Conservation (phyloP, 1,140 invertebrate species). For the Pogonus chalceus region DNA sequence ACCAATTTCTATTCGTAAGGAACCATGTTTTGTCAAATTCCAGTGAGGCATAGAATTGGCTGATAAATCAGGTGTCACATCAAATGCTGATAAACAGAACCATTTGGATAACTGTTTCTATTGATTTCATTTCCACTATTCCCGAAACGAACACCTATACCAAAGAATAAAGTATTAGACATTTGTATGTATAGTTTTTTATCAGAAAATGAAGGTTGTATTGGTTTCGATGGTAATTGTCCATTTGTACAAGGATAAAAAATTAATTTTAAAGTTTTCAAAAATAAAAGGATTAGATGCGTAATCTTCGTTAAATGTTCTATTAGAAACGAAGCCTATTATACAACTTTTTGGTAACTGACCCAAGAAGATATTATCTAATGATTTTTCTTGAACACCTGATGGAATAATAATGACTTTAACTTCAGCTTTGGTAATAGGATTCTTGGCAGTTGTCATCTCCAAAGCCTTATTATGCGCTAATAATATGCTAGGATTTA, state of each 20-base stretch:
- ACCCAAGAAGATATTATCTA: too few relatives aligned
- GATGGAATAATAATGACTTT: slow-evolving; percentile 32
- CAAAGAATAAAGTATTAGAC: slow-evolving; percentile 33
- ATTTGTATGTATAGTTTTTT: slow-evolving; percentile 18
- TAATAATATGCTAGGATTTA: slow-evolving; percentile 29
- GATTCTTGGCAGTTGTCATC: slow-evolving; percentile 32
- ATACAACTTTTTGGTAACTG: slow-evolving; percentile 33
- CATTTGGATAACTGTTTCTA: too few relatives aligned
- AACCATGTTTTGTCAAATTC: too few relatives aligned
- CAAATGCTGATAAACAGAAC: too few relatives aligned
- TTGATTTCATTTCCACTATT: slow-evolving; percentile 26
- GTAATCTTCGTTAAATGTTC: slow-evolving; percentile 31
- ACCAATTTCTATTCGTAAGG: too few relatives aligned
- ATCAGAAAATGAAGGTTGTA: slow-evolving; percentile 19
- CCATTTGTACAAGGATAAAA: slow-evolving; percentile 27
- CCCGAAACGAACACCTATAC: slow-evolving; percentile 31
- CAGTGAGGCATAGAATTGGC: too few relatives aligned
- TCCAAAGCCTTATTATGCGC: slow-evolving; percentile 30
- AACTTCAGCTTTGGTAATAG: slow-evolving; percentile 31
- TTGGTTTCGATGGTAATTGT: slow-evolving; percentile 20
- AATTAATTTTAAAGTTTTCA: slow-evolving; percentile 28
- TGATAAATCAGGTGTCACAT: too few relatives aligned
- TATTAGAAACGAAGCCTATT: slow-evolving; percentile 33
- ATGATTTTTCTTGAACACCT: too few relatives aligned
- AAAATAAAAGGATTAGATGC: slow-evolving; percentile 34